Base-by-base conservation (phyloP, 2,888 invertebrate genomes). In the Scaeva pyrastri region DNA sequence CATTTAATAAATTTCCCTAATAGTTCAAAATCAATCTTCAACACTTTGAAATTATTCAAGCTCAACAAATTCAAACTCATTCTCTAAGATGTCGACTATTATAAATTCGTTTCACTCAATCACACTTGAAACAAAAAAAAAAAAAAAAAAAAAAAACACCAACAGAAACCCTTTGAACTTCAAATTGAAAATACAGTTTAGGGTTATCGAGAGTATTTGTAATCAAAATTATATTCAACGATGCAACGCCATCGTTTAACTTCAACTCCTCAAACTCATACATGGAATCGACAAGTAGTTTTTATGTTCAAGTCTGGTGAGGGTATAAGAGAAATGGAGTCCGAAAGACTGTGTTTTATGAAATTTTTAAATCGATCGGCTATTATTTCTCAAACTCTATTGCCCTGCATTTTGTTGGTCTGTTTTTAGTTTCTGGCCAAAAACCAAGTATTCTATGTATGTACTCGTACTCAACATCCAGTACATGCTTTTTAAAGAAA, bases 331-430 rank as follows among this genome's bases (percentile, higher is more conserved):
- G 10, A 19, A 12, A 5, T 19, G 0, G 23, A 52, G 23, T 14
- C 11, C 14, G 23, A 5, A 11, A 16, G 41, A 56, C 19, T 58
- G 43, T 64, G 14, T 48, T 21, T 36, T 36, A 48, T 48, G 1
- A 60, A 75, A 71, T 75, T 62, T 31, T 62, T 45, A 81, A 75
- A 81, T 81, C 80, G 75, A 81, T 75, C 45, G 55, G 45, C 70
- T 52, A 70, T 75, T 45, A 75, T 81, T 81, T 62, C 21, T 60
- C 71, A 43, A 75, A 60, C 73, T 72, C 41, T 41, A 31, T 31
- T 31, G 31, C 31, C 31, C 31, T 43, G 16, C 50, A 66, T 72
- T 58, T 19, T 12, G 21, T 23, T 16, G 8, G 12, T 2, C 45
- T 36, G 23, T 48, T 64, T 14, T 14, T 60, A 26, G 16, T 26